Evolutionary conservation across 2,888 invertebrate genomes (phyloP).

Genomic region (Strigamia crassipes): DNA sequence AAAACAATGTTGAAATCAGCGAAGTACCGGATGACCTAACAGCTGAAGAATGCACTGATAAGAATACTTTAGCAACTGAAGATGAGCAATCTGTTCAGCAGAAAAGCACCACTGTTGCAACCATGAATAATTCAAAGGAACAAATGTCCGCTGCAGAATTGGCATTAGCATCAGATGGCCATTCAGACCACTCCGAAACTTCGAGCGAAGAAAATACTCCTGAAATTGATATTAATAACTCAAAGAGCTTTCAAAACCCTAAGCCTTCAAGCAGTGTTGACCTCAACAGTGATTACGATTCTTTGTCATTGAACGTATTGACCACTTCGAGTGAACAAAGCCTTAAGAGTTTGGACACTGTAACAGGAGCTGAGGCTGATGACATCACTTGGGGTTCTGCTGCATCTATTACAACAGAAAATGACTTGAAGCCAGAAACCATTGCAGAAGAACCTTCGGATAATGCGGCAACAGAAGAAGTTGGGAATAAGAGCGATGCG

Average conservation of each 20-base stretch:
- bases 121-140: background rate
- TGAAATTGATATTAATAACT: background rate
- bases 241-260: background rate
- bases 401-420: background rate
- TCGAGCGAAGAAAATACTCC: constrained; percentile 14
- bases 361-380: background rate
- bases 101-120: background rate
- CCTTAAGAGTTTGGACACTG: background rate
- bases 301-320: background rate
- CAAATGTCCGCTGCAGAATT: background rate
- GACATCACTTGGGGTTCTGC: background rate
- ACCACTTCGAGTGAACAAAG: background rate
- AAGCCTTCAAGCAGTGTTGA: background rate
- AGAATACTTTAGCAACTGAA: background rate
- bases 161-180: background rate
- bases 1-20: background rate
- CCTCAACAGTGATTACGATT: background rate
- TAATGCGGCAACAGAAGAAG: background rate
- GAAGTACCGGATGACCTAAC: background rate
- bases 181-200: background rate
- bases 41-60: background rate
- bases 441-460: background rate
- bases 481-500: no score
- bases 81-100: background rate
- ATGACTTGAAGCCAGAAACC: background rate